Evolutionary conservation across 1,140 invertebrate genomes (phyloP), one percentile per base, ranked within the genome.

Genomic region (Ceratina japonica): DNA sequence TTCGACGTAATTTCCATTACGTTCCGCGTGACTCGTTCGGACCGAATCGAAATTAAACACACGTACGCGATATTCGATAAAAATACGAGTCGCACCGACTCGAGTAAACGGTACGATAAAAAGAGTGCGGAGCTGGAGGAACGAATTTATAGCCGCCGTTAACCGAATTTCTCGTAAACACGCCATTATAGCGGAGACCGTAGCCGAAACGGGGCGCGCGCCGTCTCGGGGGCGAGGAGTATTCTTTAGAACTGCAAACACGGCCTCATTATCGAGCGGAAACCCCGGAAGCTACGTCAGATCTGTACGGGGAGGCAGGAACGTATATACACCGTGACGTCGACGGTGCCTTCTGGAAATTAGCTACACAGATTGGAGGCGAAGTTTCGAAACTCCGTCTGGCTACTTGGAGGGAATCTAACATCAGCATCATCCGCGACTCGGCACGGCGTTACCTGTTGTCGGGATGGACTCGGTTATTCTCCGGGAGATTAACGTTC

Each of bases 371-470:
- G 68, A 84, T 76, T 82, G 58, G 72, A 8, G 37, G 5, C 52
- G 58, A 82, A 84, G 83, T 84, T 84, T 84, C 59, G 81, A 80
- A 84, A 84, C 83, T 84, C 77, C 44, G 54, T 22, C 68, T 71
- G 73, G 59, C 62, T 75, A 78, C 76, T 76, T 44, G 66, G 58
- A 59, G 63, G 63, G 76, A 44, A 63, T 80, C 72, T 68, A 64
- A 72, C 81, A 59, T 80, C 66, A 82, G 76, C 75, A 79, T 78
- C 64, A 65, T 70, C 66, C 72, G 69, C 22, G 66, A 62, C 71
- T 44, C 37, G 37, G 37, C 37, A 44, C 37, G 37, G 37, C 80
- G 82, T 84, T 82, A 83, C 81, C 62, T 80, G 76, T 80, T 83
- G 82, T 83, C 82, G 8, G 44, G 66, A 37, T 31, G 20, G 52